phyloP scores from a whole-genome alignment of 2,797 vertebrate species.

The Thripadectes ignobilis region DNA sequence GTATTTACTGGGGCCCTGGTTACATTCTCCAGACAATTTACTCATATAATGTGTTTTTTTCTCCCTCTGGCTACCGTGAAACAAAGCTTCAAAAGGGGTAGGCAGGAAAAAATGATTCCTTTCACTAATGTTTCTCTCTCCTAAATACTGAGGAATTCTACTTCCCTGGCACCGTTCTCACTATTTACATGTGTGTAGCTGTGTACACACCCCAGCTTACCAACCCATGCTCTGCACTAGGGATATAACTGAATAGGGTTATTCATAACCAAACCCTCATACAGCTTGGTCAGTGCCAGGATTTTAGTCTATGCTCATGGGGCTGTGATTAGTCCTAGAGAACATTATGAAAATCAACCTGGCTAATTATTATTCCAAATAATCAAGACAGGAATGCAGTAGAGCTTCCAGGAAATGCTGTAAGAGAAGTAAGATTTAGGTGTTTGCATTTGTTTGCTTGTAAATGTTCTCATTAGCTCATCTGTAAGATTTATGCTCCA shows the following conservation, averaged over 20 bases:
- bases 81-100: conserved; percentile 40
- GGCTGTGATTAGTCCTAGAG: conserved; percentile 12
- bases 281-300: background rate
- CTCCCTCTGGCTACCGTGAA: conserved; percentile 43
- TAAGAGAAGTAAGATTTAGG: background rate
- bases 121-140: background rate
- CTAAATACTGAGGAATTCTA: conserved; percentile 14
- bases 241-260: conserved; percentile 31
- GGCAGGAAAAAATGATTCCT: background rate
- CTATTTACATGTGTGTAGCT: background rate
- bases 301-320: conserved; percentile 15
- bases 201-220: background rate
- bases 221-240: conserved; percentile 1
- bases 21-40: conserved; percentile 68
- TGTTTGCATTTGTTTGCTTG: conserved; percentile 37
- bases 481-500: background rate
- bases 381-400: background rate
- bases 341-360: conserved; percentile 35
- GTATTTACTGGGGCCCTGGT: conserved; percentile 50
- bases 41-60: conserved; percentile 50
- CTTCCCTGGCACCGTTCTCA: background rate
- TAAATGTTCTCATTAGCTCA: conserved; percentile 44
- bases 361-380: conserved; percentile 48
- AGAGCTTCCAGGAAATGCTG: background rate
- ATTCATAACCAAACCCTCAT: conserved; percentile 36